Evolutionary conservation across 2,888 invertebrate genomes (phyloP).

Genomic region (Mesorhabditis belari): DNA sequence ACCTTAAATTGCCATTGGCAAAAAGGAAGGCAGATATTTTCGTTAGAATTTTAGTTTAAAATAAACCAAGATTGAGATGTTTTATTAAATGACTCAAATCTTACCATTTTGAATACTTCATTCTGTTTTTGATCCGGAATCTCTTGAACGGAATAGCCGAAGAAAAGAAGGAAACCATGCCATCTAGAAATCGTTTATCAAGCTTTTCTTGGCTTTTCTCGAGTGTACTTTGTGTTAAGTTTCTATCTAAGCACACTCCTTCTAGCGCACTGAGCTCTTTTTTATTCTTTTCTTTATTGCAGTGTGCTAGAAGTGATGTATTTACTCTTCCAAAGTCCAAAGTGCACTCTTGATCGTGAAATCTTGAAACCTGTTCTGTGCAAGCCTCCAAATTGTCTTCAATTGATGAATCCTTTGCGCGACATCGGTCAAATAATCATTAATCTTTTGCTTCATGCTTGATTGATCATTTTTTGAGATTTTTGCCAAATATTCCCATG

Average conservation of each 20-base stretch:
- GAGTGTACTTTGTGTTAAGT: no score
- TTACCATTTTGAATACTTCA: constrained; percentile 77
- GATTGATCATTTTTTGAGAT: constrained; percentile 44
- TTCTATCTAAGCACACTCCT: no score
- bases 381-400: constrained; percentile 80
- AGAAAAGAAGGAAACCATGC: constrained; percentile 49
- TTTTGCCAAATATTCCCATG: constrained; percentile 46
- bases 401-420: constrained; percentile 92
- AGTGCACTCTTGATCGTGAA: background rate
- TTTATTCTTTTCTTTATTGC: no score
- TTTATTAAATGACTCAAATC: background rate
- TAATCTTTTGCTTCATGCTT: constrained; percentile 60
- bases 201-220: background rate
- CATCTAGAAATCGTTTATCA: constrained; percentile 23
- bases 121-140: constrained; percentile 45
- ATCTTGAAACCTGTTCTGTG: constrained; percentile 77
- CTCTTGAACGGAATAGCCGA: constrained; percentile 46
- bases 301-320: no score
- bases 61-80: no score
- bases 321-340: no score
- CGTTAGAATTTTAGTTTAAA: no score
- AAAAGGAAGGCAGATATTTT: no score
- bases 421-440: constrained; percentile 89
- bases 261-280: no score
- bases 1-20: no score